Evolutionary conservation across 2,797 vertebrate species (phyloP).

Genomic region (Percopsis omiscomaycus): DNA sequence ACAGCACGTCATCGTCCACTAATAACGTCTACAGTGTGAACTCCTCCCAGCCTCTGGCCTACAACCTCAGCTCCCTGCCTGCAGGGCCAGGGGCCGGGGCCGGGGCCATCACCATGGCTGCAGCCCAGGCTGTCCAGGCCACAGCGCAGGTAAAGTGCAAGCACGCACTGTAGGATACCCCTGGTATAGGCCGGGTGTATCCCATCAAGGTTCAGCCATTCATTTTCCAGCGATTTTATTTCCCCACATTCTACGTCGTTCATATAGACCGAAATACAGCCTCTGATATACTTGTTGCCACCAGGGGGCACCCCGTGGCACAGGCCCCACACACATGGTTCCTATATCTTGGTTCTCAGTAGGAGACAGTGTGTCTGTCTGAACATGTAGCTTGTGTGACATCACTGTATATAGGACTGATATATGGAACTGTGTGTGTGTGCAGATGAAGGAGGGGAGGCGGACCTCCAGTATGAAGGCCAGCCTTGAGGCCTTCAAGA

Average conservation of each 20-base stretch:
- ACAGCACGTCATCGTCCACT: constrained; percentile 87
- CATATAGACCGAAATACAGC: too few relatives aligned
- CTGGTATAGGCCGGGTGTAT: too few relatives aligned
- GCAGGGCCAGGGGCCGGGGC: constrained; percentile 89
- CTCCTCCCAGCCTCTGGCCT: constrained; percentile 91
- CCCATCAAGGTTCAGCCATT: not conserved
- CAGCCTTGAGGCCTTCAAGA: constrained; percentile 97
- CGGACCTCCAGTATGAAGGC: constrained; percentile 97
- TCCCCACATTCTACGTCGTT: too few relatives aligned
- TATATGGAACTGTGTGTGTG: not conserved
- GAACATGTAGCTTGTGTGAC: too few relatives aligned
- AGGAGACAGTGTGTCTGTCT: too few relatives aligned
- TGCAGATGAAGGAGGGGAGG: constrained; percentile 97
- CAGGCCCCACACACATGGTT: too few relatives aligned
- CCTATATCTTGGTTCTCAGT: too few relatives aligned
- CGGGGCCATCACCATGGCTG: constrained; percentile 93
- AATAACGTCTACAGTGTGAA: constrained; percentile 92
- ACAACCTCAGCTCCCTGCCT: constrained; percentile 92
- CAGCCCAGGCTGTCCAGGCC: constrained; percentile 97
- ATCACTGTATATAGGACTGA: too few relatives aligned
- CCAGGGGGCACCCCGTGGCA: too few relatives aligned
- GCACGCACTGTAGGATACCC: too few relatives aligned
- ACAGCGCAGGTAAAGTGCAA: constrained; percentile 86
- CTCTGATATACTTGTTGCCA: too few relatives aligned
- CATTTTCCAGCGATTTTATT: too few relatives aligned